Evolutionary conservation across 2,113 vertebrate genomes (phyloP), one percentile per base, ranked within the genome.

Genomic region (Poeciliopsis turrubarensis): DNA sequence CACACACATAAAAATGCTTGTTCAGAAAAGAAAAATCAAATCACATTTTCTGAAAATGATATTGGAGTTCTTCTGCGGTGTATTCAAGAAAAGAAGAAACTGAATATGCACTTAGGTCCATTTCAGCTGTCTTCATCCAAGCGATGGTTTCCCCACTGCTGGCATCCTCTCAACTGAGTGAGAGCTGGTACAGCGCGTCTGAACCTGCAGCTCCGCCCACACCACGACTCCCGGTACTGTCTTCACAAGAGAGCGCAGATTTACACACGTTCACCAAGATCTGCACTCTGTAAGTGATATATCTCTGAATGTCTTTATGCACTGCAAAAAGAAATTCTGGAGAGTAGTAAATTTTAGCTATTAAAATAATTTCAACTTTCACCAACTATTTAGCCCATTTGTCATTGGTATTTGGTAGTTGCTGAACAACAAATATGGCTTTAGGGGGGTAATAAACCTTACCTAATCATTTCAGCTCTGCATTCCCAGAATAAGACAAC

Each of bases 141-240:
- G 65, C 71, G 63, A 66, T 78, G 60, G 73, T 73, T 82, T 81
- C 83, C 69, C 66, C n/a, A 71, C 75, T 80, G 80, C 73, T 86
- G 89, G 66, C 86, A 92, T 93, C 84, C 80, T 86, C 83, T 70
- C 79, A 91, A 81, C 82, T 70, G 83, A 88, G 73, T 79, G 73
- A 78, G 83, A 85, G 87, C 83, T 86, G 72, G 63, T 77, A 73
- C 72, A 84, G 82, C 85, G 84, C 76, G 76, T 90, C 86, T 84
- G 75, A 82, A 86, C 74, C 89, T 14, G 29, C 87, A 87, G 90
- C 93, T 93, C 94, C 93, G 91, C 91, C 90, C 88, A 89, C 80
- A 72, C 75, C 74, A 82, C 72, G 17, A 87, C 14, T 82, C 44
- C 77, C 69, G 81, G 72, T 61, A 60, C 10, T 32, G 65, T 54